A percentile compares a stretch with the other conserved stretches of the same genome.
Conservation (phyloP, 2,888 invertebrate genomes). For the Rhyacophila evoluta region DNA sequence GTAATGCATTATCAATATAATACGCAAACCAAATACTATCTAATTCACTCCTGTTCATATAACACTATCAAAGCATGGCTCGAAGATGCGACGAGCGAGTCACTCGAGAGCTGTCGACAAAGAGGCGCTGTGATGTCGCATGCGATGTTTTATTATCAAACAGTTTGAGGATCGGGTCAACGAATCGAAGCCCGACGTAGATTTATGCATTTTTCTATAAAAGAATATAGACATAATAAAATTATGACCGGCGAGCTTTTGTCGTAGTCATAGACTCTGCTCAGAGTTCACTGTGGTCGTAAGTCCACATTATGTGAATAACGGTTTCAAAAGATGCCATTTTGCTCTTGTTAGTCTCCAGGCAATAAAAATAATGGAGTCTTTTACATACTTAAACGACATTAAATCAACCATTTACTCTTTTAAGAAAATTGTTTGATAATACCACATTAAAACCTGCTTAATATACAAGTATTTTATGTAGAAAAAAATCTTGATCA, state of each 20-base stretch:
- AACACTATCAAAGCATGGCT: background rate
- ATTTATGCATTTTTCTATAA: conserved; percentile 12
- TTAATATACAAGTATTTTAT: too few relatives aligned
- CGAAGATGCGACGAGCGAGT: background rate
- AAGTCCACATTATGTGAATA: background rate
- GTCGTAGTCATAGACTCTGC: background rate
- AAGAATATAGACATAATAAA: background rate
- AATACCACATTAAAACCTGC: too few relatives aligned
- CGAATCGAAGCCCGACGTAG: background rate
- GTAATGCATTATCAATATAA: too few relatives aligned
- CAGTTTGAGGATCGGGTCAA: conserved; percentile 10
- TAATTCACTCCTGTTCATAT: background rate
- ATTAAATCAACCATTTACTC: too few relatives aligned
- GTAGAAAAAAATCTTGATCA: too few relatives aligned
- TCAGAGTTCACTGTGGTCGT: background rate
- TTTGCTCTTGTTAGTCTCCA: background rate
- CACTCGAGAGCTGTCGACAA: background rate
- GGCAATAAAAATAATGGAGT: background rate
- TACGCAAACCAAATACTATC: too few relatives aligned
- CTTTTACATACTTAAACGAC: too few relatives aligned
- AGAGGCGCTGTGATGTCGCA: background rate
- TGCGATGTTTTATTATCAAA: background rate
- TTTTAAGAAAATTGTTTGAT: too few relatives aligned
- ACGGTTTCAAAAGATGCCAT: background rate
- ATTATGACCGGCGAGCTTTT: background rate